Evolutionary conservation across 2,888 invertebrate species (phyloP), one percentile per base, ranked within the genome.

Genomic region (Lithophane socia): DNA sequence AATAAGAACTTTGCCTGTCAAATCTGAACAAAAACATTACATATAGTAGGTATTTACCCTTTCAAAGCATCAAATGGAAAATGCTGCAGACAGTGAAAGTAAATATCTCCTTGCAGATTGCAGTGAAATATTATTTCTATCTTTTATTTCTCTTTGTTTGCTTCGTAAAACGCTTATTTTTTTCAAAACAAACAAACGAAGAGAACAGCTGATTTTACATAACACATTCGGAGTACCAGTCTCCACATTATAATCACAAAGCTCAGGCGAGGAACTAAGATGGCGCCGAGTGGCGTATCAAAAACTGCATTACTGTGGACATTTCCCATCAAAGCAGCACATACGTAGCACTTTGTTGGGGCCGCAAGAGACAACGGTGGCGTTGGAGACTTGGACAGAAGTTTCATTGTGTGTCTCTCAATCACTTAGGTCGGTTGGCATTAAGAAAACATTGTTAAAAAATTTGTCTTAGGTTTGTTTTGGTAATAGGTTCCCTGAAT

Each of bases 261-360:
- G 89, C 70, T 61, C 54, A 16, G 52, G 58, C 44, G 10, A 54
- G 21, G 77, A 75, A 82, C 86, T 79, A 86, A 82, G 89, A 80
- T 82, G 73, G 79, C 69, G 80, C 52, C 74, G 79, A 86, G 85
- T 80, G 85, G 79, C 74, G 77, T 88, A 88, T 88, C 88, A 88
- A 88, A 88, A 88, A 88, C 89, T 88, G 88, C 89, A 88, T 83
- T 86, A 87, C 86, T 87, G 87, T 88, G 88, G 87, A 85, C 89
- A 85, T 82, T 85, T 85, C 76, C 83, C 87, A 83, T 88, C 89
- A 88, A 88, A 88, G 88, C 87, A 75, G 54, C 79, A 80, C 87
- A 87, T 84, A 85, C 83, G 83, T 78, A 85, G 86, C 86, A 83
- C 88, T 88, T 88, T 88, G 86, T 81, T 71, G 78, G 73, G 79